Evolutionary conservation across 1,140 invertebrate species (phyloP).

Genomic region (Probaryconus sp.): DNA sequence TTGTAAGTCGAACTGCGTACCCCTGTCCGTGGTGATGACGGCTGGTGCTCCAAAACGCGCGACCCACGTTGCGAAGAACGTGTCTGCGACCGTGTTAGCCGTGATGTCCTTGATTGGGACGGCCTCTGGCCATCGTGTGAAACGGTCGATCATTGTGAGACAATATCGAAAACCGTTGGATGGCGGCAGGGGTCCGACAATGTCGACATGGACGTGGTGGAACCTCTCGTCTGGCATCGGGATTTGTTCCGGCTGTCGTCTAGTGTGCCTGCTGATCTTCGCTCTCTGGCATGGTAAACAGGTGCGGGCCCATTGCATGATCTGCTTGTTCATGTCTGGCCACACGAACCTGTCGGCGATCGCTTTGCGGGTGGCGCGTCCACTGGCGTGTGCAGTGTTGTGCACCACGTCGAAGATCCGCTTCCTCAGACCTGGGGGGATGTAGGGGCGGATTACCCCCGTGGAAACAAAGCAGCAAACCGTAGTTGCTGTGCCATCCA

Average conservation of each 20-base stretch:
- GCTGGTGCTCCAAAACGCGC: conserved; percentile 64
- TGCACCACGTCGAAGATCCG: conserved; percentile 18
- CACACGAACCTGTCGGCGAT: conserved; percentile 35
- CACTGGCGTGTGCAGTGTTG: conserved; percentile 17
- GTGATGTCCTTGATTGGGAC: conserved; percentile 72
- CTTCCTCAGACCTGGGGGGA: background rate
- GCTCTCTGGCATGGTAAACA: conserved; percentile 7
- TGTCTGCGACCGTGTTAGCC: conserved; percentile 66
- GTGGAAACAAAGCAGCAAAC: conserved; percentile 14
- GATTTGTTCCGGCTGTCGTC: background rate
- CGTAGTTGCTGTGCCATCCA: background rate
- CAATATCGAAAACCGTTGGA: conserved; percentile 68
- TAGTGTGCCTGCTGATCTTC: conserved; percentile 56
- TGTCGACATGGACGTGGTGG: conserved; percentile 70
- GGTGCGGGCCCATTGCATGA: conserved; percentile 24
- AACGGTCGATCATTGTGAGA: conserved; percentile 75
- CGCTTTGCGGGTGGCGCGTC: background rate
- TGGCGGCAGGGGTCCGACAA: conserved; percentile 70
- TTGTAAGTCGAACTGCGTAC: conserved; percentile 65
- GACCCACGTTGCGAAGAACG: conserved; percentile 67
- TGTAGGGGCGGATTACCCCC: conserved; percentile 17
- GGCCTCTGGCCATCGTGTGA: conserved; percentile 76
- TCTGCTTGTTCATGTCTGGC: conserved; percentile 38
- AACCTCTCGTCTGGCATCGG: conserved; percentile 53
- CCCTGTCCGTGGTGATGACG: conserved; percentile 65